These are phyloP conservation scores for Eurois occulta DNA, from an alignment of 2,888 invertebrate species.

Conservation along the genomic window DNA sequence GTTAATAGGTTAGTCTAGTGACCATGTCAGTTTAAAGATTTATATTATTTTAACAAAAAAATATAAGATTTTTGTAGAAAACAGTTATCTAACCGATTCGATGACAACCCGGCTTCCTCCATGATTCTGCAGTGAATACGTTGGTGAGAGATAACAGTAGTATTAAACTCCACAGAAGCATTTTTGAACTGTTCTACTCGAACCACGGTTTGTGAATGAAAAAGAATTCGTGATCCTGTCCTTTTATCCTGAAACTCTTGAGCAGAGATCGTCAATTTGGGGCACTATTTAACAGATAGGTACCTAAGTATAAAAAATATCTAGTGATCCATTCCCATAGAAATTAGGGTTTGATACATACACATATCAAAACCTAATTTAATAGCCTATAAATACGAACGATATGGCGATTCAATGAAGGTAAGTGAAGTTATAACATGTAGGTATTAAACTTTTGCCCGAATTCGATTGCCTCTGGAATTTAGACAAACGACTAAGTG, in stretches of 20 bases:
- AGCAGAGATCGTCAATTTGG: slow-evolving; percentile 57
- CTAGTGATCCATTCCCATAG: neutral
- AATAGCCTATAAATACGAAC: neutral
- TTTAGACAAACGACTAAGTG: neutral
- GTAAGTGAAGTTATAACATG: neutral
- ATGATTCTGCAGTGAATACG: slow-evolving; percentile 87
- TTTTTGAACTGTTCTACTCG: slow-evolving; percentile 58
- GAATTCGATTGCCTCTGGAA: neutral
- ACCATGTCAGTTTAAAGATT: neutral
- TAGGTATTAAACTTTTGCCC: neutral
- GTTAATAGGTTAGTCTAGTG: neutral
- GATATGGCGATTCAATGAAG: neutral
- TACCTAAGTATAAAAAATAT: neutral
- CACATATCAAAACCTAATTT: neutral
- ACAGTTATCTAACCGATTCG: slow-evolving; percentile 91
- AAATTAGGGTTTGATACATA: too few relatives aligned
- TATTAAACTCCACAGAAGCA: slow-evolving; percentile 80
- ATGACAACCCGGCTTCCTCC: slow-evolving; percentile 95
- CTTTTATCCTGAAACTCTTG: slow-evolving; percentile 66
- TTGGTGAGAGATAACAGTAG: slow-evolving; percentile 79
- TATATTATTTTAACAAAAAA: neutral
- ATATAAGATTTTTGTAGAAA: neutral
- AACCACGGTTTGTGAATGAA: slow-evolving; percentile 67
- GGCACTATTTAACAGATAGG: neutral
- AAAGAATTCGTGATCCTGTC: slow-evolving; percentile 36